A percentile compares a stretch with the other conserved stretches of the same genome.
These are phyloP conservation scores for Lerista edwardsae DNA, from an alignment of 2,797 vertebrate species.

Conservation along the genomic window DNA sequence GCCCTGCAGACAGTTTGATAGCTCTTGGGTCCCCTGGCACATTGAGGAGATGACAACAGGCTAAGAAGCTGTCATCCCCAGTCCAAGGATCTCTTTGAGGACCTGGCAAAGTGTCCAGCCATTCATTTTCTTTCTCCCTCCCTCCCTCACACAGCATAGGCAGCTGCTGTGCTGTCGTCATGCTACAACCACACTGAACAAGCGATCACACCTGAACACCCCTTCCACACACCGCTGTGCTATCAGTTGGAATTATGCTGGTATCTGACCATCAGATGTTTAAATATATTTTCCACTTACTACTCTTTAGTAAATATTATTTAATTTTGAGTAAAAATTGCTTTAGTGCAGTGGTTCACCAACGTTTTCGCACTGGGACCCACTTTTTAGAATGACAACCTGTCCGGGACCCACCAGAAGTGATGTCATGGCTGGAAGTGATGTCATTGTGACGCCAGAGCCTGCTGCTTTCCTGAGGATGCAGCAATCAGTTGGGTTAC, in stretches of 20 bases:
- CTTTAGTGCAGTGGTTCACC: too few relatives aligned
- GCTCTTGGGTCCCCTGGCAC: not conserved
- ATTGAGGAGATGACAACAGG: not conserved
- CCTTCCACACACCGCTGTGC: not conserved
- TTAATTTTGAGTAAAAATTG: too few relatives aligned
- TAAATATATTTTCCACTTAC: too few relatives aligned
- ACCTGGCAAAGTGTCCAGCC: not conserved
- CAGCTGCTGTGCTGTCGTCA: not conserved
- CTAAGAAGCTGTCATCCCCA: not conserved
- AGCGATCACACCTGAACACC: not conserved
- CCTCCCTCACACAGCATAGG: not conserved
- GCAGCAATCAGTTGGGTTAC: too few relatives aligned
- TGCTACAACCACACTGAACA: not conserved
- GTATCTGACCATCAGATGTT: too few relatives aligned
- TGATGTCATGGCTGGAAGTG: too few relatives aligned
- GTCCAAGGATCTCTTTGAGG: not conserved
- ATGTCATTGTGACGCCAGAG: too few relatives aligned
- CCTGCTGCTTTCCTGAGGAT: too few relatives aligned
- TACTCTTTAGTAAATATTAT: too few relatives aligned
- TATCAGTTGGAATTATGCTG: not conserved
- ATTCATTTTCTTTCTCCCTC: not conserved
- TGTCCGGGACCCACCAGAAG: too few relatives aligned
- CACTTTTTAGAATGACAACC: too few relatives aligned
- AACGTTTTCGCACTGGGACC: too few relatives aligned
- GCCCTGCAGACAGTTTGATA: not conserved